Evolutionary conservation across 2,888 invertebrate species (phyloP).

Genomic region (Athalia circularis): DNA sequence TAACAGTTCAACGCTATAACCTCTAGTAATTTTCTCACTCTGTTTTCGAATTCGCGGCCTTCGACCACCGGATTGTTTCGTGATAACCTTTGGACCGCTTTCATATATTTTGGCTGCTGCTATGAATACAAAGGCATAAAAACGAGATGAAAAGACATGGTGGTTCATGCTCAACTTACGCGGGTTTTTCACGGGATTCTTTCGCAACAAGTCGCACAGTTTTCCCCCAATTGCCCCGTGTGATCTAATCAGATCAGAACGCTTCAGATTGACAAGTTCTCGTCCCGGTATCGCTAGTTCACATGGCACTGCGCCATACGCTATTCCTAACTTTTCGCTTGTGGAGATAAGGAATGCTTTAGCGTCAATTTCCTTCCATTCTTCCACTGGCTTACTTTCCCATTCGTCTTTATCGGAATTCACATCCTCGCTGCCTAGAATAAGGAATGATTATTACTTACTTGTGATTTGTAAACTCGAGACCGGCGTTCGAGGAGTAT

Average conservation of each 20-base stretch:
- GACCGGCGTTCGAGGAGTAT: too few species aligned
- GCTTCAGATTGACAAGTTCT: slow-evolving; percentile 62
- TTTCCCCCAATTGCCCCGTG: slow-evolving; percentile 66
- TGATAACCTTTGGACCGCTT: too few species aligned
- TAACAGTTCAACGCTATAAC: background rate
- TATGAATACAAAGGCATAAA: too few species aligned
- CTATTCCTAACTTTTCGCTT: background rate
- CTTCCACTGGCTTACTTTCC: background rate
- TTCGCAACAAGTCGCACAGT: slow-evolving; percentile 66
- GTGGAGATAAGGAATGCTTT: slow-evolving; percentile 1
- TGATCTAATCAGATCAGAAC: slow-evolving; percentile 64
- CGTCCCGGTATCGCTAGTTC: slow-evolving; percentile 62
- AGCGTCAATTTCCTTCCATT: background rate
- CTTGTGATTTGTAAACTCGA: too few species aligned
- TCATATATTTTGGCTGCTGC: too few species aligned
- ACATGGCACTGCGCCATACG: background rate
- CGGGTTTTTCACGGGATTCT: slow-evolving; percentile 58
- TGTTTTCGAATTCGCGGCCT: too few species aligned
- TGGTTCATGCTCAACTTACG: too few species aligned
- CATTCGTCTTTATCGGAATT: background rate
- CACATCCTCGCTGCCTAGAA: too few species aligned
- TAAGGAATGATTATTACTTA: too few species aligned
- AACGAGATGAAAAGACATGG: too few species aligned
- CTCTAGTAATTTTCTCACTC: too few species aligned
- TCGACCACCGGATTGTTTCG: too few species aligned